phyloP scores from a whole-genome alignment of 2,113 vertebrate species.

The Tonatia bakeri region DNA sequence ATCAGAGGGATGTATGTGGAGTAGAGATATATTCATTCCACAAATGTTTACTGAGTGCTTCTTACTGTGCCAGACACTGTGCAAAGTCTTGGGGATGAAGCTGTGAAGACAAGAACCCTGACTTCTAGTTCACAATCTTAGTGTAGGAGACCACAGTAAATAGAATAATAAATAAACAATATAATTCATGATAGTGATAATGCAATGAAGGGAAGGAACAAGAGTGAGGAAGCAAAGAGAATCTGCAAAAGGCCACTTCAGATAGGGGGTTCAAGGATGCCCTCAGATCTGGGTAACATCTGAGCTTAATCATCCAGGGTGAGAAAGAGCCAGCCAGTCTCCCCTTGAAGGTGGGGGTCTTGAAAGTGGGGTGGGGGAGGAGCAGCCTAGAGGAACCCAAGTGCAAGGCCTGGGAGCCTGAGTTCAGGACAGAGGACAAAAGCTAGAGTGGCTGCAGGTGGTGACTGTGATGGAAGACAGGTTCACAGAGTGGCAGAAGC shows the following conservation, averaged over 20 bases:
- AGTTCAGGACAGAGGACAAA: neutral
- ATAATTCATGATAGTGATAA: neutral
- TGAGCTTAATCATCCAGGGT: neutral
- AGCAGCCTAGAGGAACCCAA: neutral
- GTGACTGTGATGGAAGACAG: neutral
- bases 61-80: neutral
- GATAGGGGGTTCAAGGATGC: neutral
- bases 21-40: neutral
- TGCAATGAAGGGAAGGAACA: neutral
- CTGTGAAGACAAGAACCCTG: neutral
- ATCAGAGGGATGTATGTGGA: neutral
- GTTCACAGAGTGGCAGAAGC: neutral
- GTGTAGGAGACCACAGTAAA: neutral
- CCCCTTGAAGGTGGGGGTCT: too few relatives aligned
- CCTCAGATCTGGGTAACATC: neutral
- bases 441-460: neutral
- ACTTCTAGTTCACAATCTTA: neutral
- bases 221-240: neutral
- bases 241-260: neutral
- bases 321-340: neutral
- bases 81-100: neutral
- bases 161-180: neutral
- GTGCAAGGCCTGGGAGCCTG: neutral
- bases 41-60: neutral
- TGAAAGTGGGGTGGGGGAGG: too few relatives aligned